Percentiles rank a stretch among this genome's conserved stretches.
These are phyloP conservation scores for Drosophila ohnishii DNA, from an alignment of 1,140 invertebrate genomes.

Conservation along the genomic window DNA sequence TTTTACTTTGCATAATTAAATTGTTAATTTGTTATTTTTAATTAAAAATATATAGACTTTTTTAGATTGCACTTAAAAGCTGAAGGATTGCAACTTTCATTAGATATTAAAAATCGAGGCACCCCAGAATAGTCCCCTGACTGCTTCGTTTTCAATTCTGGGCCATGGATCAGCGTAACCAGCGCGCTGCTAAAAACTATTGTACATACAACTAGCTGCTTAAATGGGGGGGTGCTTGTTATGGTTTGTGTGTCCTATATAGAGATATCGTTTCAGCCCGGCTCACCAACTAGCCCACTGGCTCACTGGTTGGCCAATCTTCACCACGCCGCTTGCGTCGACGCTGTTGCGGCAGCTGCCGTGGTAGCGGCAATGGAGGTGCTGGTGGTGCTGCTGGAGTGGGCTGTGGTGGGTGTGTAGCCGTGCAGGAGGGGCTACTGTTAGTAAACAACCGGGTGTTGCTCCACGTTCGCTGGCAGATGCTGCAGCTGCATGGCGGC, in stretches of 20 bases:
- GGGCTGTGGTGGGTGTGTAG: conserved; percentile 55
- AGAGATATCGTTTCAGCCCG: conserved; percentile 39
- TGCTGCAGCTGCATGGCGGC: conserved; percentile 81
- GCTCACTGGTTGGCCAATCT: conserved; percentile 28
- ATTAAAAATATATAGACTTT: too few relatives aligned
- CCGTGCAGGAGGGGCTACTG: conserved; percentile 75
- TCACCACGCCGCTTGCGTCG: conserved; percentile 63
- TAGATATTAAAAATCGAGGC: conserved; percentile 3
- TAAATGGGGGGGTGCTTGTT: conserved; percentile 46
- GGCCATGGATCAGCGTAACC: conserved; percentile 49
- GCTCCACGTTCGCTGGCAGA: conserved; percentile 79
- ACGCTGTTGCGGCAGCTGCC: conserved; percentile 42
- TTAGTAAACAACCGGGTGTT: conserved; percentile 83
- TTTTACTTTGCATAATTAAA: background rate
- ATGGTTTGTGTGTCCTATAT: conserved; percentile 17
- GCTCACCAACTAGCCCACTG: conserved; percentile 29
- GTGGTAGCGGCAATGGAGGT: conserved; percentile 33
- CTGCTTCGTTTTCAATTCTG: conserved; percentile 10
- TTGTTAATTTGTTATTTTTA: background rate
- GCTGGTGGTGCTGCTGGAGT: conserved; percentile 39
- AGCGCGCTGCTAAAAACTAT: conserved; percentile 68
- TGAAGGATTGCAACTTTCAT: background rate
- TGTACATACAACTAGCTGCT: conserved; percentile 71
- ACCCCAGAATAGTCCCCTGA: conserved; percentile 15
- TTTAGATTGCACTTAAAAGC: conserved; percentile 4